Evolutionary conservation across 2,113 vertebrate genomes (phyloP), one percentile per base, ranked within the genome.

Genomic region (Solenodon paradoxus): DNA sequence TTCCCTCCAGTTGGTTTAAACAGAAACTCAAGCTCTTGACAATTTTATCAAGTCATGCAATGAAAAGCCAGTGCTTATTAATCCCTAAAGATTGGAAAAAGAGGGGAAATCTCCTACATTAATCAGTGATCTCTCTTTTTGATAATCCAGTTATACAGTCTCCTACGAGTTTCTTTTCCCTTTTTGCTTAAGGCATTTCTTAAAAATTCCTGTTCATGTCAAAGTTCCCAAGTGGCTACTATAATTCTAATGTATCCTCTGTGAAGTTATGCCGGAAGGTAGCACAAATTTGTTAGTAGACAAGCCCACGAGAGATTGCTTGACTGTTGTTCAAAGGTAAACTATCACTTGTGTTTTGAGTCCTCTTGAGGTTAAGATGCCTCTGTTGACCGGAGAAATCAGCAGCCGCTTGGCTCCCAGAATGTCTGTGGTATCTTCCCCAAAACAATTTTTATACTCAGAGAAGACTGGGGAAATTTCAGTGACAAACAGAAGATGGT

Each of bases 231-330:
- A 57, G 55, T 83, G 91, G 71, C 91, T 32, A 88, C 35, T 84
- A 15, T 64, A 84, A 64, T 64, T 88, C 66, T 68, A 55, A 88
- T 77, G 69, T 61, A 69, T 94, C 28, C 83, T 75, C 42, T 42
- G 32, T 42, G 66, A 89, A 85, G 66, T 85, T 69, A 64, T 32
- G 66, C 80, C 74, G 80, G 75, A 55, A 90, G 92, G 69, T 17
- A 87, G 80, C 80, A 71, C 66, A 82, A 71, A 22, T 24, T 94
- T 30, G 51, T 94, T 82, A 90, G 84, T 40, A 90, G 72, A 80
- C 35, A 90, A 82, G 68, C 40, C 40, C 57, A 30, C 6, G n/a
- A 77, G 51, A 89, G 63, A 78, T 9, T 72, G 53, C 61, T 59
- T 81, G 89, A 85, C 69, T 66, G n/a, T 35, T 72, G 68, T 77